Evolutionary conservation across 1,140 invertebrate species (phyloP), one percentile per base, ranked within the genome.

Genomic region (Cherax quadricarinatus): DNA sequence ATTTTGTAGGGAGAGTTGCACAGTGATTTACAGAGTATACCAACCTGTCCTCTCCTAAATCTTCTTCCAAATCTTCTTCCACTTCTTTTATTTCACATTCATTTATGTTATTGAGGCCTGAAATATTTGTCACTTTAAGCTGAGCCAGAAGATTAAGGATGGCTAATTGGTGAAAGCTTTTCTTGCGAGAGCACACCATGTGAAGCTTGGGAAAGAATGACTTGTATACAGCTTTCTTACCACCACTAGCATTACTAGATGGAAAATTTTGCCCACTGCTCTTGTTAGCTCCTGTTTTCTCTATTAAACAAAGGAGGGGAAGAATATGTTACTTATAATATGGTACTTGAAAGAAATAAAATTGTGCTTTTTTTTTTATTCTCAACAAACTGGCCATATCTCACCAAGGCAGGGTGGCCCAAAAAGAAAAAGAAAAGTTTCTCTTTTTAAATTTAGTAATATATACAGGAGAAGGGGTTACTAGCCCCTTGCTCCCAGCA

Each of bases 141-240:
- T 53, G 73, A 57, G 80, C 82, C 51, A 90, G 51, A 16, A 93
- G 51, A 70, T 78, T 85, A 21, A 93, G 75, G 30, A 93, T 12
- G 3, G 81, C 21, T 9, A 93, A 49, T 10, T 91, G 93, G 66
- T 83, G 75, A 49, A 93, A 93, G 79, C 89, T 81, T 51, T 91
- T 93, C 79, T 93, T 93, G 41, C 86, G 81, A 0, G 89, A 93
- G n/a, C 79, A 85, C 12, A 85, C 79, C 3, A n/a, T 10, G 30
- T 93, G 93, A 21, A 93, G 89, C 51, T 91, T 88, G 7, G 93
- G 93, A 70, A 93, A 93, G 78, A 93, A 88, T 3, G 93, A 93
- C 53, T 93, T 93, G 60, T 18, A 60, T 14, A 14, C 18, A 41
- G 49, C 70, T 85, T 84, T 91, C 53, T 91, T 91, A 30, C 85